A percentile compares a stretch with the other conserved stretches of the same genome.
Conservation (phyloP, 2,888 invertebrate genomes). For the Caenorhabditis sp. region DNA sequence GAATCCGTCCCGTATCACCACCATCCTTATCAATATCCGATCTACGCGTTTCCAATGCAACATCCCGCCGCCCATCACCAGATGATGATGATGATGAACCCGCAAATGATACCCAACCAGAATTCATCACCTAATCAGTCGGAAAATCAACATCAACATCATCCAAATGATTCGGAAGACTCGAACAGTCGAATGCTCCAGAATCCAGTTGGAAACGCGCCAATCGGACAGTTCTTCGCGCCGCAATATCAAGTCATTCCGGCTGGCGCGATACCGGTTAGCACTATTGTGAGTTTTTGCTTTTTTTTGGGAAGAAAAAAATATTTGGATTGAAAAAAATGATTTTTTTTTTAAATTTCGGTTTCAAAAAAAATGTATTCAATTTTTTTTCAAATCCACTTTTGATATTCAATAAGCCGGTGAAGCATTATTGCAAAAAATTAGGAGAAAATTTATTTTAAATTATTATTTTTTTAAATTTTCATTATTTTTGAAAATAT, state of each 20-base stretch:
- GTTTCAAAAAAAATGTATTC: no score
- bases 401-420: no score
- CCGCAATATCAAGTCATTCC: constrained; percentile 58
- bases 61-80: neutral
- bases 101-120: neutral
- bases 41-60: neutral
- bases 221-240: constrained; percentile 16
- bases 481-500: no score
- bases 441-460: no score
- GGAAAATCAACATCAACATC: constrained; percentile 4
- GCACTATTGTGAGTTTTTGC: constrained; percentile 59
- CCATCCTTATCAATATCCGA: neutral
- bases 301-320: no score
- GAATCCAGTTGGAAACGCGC: no score
- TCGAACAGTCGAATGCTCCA: neutral
- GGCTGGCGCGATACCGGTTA: constrained; percentile 53
- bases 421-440: no score
- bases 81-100: neutral
- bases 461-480: no score
- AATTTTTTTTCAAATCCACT: no score
- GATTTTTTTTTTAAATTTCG: no score
- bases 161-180: neutral
- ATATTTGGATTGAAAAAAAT: no score
- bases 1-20: no score
- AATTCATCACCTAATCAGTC: neutral